phyloP scores from a whole-genome alignment of 2,888 invertebrate species.

The Tanytarsus gracilentus region DNA sequence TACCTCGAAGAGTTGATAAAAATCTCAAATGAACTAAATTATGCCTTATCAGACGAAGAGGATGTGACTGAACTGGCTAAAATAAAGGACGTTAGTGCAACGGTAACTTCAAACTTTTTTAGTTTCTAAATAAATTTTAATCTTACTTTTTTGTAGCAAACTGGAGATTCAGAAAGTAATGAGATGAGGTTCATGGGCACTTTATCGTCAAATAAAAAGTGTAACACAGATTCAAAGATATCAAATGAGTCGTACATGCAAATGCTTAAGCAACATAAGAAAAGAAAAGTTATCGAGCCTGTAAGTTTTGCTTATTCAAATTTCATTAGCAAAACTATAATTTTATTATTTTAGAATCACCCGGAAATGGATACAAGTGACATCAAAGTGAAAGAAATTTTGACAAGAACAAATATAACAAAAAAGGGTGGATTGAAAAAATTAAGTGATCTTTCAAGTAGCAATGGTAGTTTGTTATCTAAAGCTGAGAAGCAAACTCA shows the following conservation, averaged over 20 bases:
- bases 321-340: neutral
- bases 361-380: conserved; percentile 69
- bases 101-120: neutral
- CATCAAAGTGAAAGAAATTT: conserved; percentile 45
- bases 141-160: neutral
- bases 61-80: conserved; percentile 58
- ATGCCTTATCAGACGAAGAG: conserved; percentile 64
- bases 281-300: conserved; percentile 59
- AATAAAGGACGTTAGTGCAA: conserved; percentile 46
- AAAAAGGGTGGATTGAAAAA: neutral
- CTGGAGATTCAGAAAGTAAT: conserved; percentile 35
- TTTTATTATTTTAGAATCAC: conserved; percentile 48
- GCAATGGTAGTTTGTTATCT: neutral
- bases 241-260: conserved; percentile 58
- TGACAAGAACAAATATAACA: neutral
- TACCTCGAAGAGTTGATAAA: conserved; percentile 56
- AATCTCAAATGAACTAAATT: conserved; percentile 61
- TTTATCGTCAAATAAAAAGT: conserved; percentile 39
- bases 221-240: conserved; percentile 41
- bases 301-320: conserved; percentile 42
- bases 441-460: neutral
- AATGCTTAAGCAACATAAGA: conserved; percentile 61
- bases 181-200: conserved; percentile 45
- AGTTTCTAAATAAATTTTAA: neutral
- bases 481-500: neutral